Base-by-base conservation (phyloP, 2,888 invertebrate genomes). In the Tachina fera region DNA sequence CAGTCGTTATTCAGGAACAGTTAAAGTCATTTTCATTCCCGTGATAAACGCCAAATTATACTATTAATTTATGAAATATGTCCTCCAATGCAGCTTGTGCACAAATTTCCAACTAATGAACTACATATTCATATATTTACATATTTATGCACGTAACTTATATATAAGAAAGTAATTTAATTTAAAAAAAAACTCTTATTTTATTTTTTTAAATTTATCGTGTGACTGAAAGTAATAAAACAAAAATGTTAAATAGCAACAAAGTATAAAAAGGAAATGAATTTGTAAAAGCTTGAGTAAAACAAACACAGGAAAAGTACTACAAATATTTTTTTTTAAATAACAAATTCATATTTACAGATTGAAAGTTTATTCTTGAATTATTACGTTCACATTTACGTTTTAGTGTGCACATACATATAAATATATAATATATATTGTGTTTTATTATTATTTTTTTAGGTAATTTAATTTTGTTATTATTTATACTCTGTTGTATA, bases 331-430 rank as follows among this genome's bases (percentile, higher is more conserved):
- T 31, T 31, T 49, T 74, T 61, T 58, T n/a, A n/a, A 72, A 72
- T 68, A 68, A 68, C 61, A 74, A 74, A 74, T 74, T 49, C 49
- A 67, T 75, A 61, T 81, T 81, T 81, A 60, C 74, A 74, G 67
- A 74, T 80, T 68, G 67, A 16, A 61, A 19, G 49, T 68, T 68
- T 67, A 67, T 56, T 67, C 14, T 41, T 10, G 65, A 16, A 56
- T 56, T 60, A 16, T 39, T 49, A 31, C 3, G 43, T 16, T 16
- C 1, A 61, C n/a, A 45, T 11, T 47, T 14, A 14, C 13, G 6
- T 31, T 31, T 31, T 31, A 19, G 5, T 65, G 16, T 13, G 14
- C 47, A 22, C 19, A 43, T 13, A 22, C 19, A 43, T 13, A 22
- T 41, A 60, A 31, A 31, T 31, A 31, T n/a, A n/a, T n/a, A n/a